These are phyloP conservation scores for Myripristis murdjan DNA, from an alignment of 2,797 vertebrate genomes.

Conservation along the genomic window DNA sequence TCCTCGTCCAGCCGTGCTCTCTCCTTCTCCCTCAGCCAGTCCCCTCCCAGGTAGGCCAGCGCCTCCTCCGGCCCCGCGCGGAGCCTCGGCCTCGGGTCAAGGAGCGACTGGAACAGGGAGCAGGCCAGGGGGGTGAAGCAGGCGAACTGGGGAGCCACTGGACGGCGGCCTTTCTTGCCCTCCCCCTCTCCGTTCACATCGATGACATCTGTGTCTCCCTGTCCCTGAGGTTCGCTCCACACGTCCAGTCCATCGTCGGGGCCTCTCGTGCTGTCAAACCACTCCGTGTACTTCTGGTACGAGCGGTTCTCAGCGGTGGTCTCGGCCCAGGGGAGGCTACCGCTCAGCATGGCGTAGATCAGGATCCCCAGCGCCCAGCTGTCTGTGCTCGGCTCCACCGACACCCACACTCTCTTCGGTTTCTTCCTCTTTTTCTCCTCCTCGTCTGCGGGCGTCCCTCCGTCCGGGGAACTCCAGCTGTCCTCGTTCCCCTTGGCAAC, in stretches of 20 bases:
- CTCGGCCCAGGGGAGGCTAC: conserved; percentile 93
- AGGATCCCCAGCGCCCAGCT: conserved; percentile 94
- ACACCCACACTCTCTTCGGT: conserved; percentile 66
- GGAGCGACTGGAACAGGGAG: conserved; percentile 85
- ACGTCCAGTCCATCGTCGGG: conserved; percentile 51
- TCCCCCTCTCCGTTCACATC: not conserved
- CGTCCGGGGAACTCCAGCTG: conserved; percentile 62
- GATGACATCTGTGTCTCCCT: not conserved
- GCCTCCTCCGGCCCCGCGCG: conserved; percentile 84
- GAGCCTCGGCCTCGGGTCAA: conserved; percentile 81
- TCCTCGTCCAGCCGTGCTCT: conserved; percentile 51
- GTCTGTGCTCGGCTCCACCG: conserved; percentile 90
- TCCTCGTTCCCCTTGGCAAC: conserved; percentile 60
- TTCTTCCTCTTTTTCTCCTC: conserved; percentile 25
- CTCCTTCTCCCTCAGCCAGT: conserved; percentile 82
- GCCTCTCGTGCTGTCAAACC: conserved; percentile 72
- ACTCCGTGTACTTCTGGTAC: conserved; percentile 88
- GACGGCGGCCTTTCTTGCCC: not conserved
- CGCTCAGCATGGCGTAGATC: conserved; percentile 92
- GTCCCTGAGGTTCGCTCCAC: conserved; percentile 51
- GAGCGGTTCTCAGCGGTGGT: conserved; percentile 86
- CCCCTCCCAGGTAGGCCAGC: conserved; percentile 81
- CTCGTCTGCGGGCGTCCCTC: not conserved
- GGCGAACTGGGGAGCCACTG: conserved; percentile 84
- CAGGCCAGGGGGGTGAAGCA: conserved; percentile 84